Evolutionary conservation across 2,113 vertebrate genomes (phyloP).

Genomic region (Peromyscus leucopus): DNA sequence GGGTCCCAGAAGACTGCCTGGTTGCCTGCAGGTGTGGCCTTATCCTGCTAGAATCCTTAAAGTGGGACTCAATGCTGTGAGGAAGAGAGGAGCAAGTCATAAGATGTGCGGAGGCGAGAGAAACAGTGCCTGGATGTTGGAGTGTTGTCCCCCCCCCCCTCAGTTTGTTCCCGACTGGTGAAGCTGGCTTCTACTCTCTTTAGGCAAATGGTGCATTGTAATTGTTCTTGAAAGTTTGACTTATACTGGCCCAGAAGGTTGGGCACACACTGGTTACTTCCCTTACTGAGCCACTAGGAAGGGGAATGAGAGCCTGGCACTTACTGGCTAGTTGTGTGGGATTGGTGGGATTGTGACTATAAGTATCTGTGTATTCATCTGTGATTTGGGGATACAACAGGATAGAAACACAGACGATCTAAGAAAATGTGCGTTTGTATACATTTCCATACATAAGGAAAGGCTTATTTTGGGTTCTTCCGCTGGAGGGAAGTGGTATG

Average conservation of each 20-base stretch:
- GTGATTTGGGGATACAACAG: background rate
- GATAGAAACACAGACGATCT: background rate
- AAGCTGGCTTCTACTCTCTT: background rate
- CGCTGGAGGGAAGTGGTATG: slow-evolving; percentile 44
- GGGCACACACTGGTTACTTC: background rate
- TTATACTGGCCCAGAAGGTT: background rate
- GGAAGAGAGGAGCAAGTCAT: background rate
- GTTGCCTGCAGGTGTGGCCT: background rate
- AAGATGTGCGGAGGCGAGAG: background rate
- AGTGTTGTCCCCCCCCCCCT: accelerated
- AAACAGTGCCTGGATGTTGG: accelerated
- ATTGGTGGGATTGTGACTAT: background rate
- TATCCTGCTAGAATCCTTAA: background rate
- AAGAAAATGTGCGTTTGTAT: slow-evolving; percentile 44
- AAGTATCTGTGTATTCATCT: background rate
- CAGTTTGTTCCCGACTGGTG: background rate
- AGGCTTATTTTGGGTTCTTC: slow-evolving; percentile 61
- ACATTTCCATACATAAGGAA: slow-evolving; percentile 49
- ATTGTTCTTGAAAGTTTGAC: background rate
- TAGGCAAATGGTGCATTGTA: background rate
- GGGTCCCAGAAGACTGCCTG: background rate
- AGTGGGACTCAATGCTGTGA: background rate
- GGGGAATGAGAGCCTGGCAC: background rate
- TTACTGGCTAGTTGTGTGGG: background rate
- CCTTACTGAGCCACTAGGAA: background rate